Conservation (phyloP, 2,888 invertebrate species). For the Allophyes oxyacanthae region DNA sequence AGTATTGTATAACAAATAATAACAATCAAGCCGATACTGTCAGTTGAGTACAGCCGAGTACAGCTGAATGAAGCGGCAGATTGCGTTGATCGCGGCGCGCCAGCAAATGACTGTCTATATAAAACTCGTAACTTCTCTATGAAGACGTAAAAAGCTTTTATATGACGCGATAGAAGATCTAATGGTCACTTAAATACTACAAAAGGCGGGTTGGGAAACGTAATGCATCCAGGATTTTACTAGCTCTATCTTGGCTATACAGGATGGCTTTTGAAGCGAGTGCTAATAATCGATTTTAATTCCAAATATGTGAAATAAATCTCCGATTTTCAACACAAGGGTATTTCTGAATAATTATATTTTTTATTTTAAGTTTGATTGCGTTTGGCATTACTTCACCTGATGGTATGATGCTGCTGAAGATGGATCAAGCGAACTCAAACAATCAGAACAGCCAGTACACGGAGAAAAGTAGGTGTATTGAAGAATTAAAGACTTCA, state of each 20-base stretch:
- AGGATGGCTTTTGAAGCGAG: not conserved
- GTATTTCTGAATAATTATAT: no score
- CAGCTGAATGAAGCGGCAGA: conserved; percentile 32
- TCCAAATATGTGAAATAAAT: not conserved
- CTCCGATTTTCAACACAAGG: no score
- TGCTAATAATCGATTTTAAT: no score
- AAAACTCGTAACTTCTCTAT: conserved; percentile 50
- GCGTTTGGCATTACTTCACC: no score
- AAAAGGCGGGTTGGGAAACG: conserved; percentile 33
- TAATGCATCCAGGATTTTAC: conserved; percentile 25
- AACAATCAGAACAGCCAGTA: no score
- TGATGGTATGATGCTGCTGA: no score
- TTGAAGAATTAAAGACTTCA: no score
- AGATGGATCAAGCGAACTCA: no score
- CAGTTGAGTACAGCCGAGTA: conserved; percentile 4
- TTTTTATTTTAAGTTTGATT: no score
- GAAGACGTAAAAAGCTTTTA: conserved; percentile 50
- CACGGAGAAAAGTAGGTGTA: no score
- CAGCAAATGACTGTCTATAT: conserved; percentile 49
- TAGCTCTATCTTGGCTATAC: conserved; percentile 4
- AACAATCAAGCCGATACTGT: conserved; percentile 24
- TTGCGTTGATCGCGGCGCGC: conserved; percentile 46
- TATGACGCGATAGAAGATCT: conserved; percentile 51
- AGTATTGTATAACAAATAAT: no score
- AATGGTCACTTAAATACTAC: conserved; percentile 50